Evolutionary conservation across 2,888 invertebrate species (phyloP), one percentile per base, ranked within the genome.

Genomic region (Brachyopa scutellaris): DNA sequence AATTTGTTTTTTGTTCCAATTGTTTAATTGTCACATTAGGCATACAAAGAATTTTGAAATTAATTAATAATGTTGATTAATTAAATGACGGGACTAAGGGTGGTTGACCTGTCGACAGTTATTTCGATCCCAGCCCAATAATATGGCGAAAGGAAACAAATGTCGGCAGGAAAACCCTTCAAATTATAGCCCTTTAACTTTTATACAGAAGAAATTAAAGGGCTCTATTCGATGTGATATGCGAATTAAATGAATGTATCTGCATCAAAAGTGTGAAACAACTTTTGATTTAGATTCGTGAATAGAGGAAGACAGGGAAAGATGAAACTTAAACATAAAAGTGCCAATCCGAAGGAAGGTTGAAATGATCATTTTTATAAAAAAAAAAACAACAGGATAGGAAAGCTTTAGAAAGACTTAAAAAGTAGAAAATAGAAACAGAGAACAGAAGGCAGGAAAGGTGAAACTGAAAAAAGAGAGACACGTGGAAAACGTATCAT

Each of bases 1-100:
- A 73, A 76, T 70, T 74, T 80, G 80, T 8, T 84, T 67, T 76
- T 74, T 73, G 74, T 77, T 85, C 85, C 85, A 86, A 85, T 86
- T 84, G 76, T 79, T 73, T 62, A 79, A 62, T 82, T 82, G 80
- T 83, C 62, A 78, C 45, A 84, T 70, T 64, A 84, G 79, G 84
- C 84, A 82, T 82, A 82, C 77, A 72, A 66, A 77, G 59, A 72
- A 80, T 64, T 42, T 51, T 59, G n/a, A 26, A 69, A 57, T 74
- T 66, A 61, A 77, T 82, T 72, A 61, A 77, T 64, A 69, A 67
- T 57, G 49, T 17, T 49, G 38, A 73, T 42, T 31, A 59, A 42
- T 57, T 6, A 38, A 82, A 36, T 79, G 29, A 11, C 15, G n/a
- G n/a, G n/a, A n/a, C 6, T n/a, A 13, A 17, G 4, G 11, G 1